A percentile compares a stretch with the other conserved stretches of the same genome.
Evolutionary conservation across 2,797 vertebrate species (phyloP).

Genomic region (Moxostoma hubbsi): DNA sequence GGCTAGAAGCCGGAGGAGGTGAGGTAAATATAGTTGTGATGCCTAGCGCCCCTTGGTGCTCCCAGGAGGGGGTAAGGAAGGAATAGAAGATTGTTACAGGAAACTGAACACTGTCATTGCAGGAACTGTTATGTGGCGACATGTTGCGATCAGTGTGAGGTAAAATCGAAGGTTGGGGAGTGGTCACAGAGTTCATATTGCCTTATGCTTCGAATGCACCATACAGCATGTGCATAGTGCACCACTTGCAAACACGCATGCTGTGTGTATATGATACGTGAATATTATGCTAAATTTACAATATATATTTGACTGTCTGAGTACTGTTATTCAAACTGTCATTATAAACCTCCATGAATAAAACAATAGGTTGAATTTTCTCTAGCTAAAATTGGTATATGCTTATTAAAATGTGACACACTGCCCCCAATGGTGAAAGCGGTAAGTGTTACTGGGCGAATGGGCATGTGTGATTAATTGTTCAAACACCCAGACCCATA

Average conservation of each 20-base stretch:
- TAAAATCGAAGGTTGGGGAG: background rate
- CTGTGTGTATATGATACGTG: background rate
- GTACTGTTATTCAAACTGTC: too few species aligned
- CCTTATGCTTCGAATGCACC: background rate
- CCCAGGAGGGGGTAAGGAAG: slow-evolving; percentile 41
- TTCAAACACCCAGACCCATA: too few species aligned
- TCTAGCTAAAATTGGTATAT: too few species aligned
- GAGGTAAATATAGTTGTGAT: slow-evolving; percentile 31
- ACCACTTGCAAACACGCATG: background rate
- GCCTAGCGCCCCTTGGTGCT: slow-evolving; percentile 39
- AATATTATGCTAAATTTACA: background rate
- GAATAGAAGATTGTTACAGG: slow-evolving; percentile 29
- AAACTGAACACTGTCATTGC: slow-evolving; percentile 38
- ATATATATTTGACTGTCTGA: background rate
- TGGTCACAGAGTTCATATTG: background rate
- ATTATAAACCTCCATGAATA: too few species aligned
- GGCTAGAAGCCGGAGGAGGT: slow-evolving; percentile 50
- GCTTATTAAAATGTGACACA: too few species aligned
- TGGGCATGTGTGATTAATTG: too few species aligned
- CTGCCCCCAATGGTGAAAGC: too few species aligned
- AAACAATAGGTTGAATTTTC: too few species aligned
- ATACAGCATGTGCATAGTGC: background rate
- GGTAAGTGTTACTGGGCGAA: too few species aligned
- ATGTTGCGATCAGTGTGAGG: slow-evolving; percentile 37
- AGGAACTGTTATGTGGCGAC: slow-evolving; percentile 18